Evolutionary conservation across 2,113 vertebrate species (phyloP).

Genomic region (Halcyon senegalensis): DNA sequence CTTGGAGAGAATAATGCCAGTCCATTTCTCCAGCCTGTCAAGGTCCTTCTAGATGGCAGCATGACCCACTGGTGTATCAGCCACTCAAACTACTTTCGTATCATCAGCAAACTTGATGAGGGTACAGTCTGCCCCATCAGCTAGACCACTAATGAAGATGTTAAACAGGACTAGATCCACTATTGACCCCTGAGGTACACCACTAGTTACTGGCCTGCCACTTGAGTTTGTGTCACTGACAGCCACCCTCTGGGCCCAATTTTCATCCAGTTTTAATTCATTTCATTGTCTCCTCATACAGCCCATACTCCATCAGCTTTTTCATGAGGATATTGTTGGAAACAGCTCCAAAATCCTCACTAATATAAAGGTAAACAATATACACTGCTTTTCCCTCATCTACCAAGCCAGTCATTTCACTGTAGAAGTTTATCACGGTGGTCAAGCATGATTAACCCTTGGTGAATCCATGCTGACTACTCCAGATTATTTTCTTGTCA

Average conservation of each 20-base stretch:
- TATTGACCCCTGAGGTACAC: background rate
- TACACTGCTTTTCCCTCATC: background rate
- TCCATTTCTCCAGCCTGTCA: too few relatives aligned
- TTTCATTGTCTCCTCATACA: background rate
- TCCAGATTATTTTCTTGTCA: background rate
- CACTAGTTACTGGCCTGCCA: background rate
- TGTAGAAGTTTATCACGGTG: background rate
- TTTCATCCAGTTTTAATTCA: background rate
- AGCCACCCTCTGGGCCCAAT: background rate
- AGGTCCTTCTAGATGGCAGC: background rate
- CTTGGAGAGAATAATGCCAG: background rate
- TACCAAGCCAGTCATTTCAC: background rate
- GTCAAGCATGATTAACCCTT: background rate
- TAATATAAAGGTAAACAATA: background rate
- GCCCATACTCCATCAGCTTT: background rate
- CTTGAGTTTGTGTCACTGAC: background rate
- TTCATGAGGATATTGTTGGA: background rate
- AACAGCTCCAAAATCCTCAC: background rate
- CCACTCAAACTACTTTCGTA: background rate
- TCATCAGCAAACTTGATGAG: background rate
- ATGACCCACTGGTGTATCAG: background rate
- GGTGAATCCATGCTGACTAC: background rate
- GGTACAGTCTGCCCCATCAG: background rate
- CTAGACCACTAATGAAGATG: background rate
- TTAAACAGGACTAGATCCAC: background rate